phyloP scores from a whole-genome alignment of 2,888 invertebrate species.

The Leptogaster cylindrica region DNA sequence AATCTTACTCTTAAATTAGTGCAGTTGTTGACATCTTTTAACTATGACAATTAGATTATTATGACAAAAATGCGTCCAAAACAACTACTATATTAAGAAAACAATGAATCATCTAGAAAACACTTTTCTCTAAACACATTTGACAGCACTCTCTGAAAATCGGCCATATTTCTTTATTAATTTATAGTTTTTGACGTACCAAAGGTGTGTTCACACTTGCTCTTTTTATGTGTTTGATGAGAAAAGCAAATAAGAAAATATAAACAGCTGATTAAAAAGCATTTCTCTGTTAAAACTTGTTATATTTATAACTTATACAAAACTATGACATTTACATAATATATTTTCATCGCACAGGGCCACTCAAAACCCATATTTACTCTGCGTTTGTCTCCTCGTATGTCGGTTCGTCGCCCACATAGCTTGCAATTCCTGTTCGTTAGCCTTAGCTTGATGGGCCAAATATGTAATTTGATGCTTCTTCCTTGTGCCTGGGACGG shows the following conservation, averaged over 20 bases:
- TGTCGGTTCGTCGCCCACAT: conserved; percentile 91
- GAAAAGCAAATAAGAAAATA: too few species aligned
- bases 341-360: too few species aligned
- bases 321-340: too few species aligned
- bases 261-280: too few species aligned
- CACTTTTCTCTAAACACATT: not conserved
- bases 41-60: not conserved
- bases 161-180: conserved; percentile 17
- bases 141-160: conserved; percentile 4
- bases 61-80: not conserved
- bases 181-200: too few species aligned
- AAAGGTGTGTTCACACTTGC: too few species aligned
- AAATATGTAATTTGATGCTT: conserved; percentile 97
- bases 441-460: conserved; percentile 90
- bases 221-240: too few species aligned
- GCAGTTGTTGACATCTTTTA: not conserved
- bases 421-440: conserved; percentile 91
- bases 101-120: conserved; percentile 47
- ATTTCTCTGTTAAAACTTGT: too few species aligned
- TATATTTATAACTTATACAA: too few species aligned
- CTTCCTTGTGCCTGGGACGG: conserved; percentile 71
- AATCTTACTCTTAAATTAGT: not conserved
- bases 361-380: conserved; percentile 92
- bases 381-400: conserved; percentile 86
- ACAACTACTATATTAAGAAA: conserved; percentile 15